Evolutionary conservation across 2,888 invertebrate species (phyloP).

Genomic region (Napeogenes sylphis): DNA sequence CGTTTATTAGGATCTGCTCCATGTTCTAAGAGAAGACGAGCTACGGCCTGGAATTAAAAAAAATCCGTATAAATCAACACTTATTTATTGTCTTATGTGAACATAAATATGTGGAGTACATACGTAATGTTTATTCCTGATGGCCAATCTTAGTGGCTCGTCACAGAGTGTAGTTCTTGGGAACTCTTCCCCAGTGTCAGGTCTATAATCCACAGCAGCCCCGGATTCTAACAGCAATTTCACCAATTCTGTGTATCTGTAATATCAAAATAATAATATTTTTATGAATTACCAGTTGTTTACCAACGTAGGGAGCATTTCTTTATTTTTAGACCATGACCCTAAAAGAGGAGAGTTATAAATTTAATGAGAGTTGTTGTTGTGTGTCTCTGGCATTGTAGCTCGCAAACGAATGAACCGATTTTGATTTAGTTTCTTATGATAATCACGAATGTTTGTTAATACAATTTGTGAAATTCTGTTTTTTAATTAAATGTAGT

Average conservation of each 20-base stretch:
- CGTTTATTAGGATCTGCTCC: slow-evolving; percentile 94
- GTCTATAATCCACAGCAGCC: slow-evolving; percentile 87
- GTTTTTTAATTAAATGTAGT: too few species aligned
- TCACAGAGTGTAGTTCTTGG: slow-evolving; percentile 86
- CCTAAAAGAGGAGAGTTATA: too few species aligned
- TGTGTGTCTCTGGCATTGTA: too few species aligned
- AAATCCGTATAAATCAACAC: not conserved
- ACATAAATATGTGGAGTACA: slow-evolving; percentile 28
- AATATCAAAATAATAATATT: not conserved
- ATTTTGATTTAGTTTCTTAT: too few species aligned
- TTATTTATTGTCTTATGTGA: too few species aligned
- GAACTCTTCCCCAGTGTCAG: slow-evolving; percentile 83
- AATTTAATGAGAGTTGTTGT: too few species aligned
- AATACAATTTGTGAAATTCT: too few species aligned
- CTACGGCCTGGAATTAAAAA: slow-evolving; percentile 73
- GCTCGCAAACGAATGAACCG: too few species aligned
- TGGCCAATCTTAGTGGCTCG: slow-evolving; percentile 92
- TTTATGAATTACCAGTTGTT: not conserved
- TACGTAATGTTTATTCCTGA: slow-evolving; percentile 88
- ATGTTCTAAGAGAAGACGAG: slow-evolving; percentile 84
- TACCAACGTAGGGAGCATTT: not conserved
- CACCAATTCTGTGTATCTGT: slow-evolving; percentile 81
- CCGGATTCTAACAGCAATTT: slow-evolving; percentile 85
- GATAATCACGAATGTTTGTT: too few species aligned
- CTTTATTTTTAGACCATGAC: not conserved